These are phyloP conservation scores for Folsomia candida DNA, from an alignment of 2,888 invertebrate genomes.

Conservation along the genomic window DNA sequence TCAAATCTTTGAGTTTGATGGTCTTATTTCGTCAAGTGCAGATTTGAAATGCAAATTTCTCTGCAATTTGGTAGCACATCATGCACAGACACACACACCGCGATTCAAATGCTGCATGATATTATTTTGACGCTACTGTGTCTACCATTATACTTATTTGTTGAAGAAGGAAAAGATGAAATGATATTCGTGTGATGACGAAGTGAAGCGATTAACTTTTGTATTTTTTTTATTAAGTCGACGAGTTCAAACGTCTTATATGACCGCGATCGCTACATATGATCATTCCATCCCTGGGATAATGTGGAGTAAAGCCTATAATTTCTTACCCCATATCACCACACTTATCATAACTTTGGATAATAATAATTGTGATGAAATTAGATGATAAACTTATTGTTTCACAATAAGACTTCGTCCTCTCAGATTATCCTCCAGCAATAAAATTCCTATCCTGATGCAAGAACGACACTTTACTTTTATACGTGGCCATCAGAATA, in stretches of 20 bases:
- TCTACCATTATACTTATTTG: conserved; percentile 5
- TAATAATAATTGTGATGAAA: conserved; percentile 25
- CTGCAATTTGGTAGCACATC: background rate
- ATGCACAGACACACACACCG: background rate
- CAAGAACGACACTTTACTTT: background rate
- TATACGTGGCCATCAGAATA: too few relatives aligned
- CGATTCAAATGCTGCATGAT: background rate
- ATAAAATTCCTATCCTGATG: background rate
- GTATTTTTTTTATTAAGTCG: too few relatives aligned
- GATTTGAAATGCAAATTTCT: background rate
- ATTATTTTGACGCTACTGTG: background rate
- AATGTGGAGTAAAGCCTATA: conserved; percentile 17
- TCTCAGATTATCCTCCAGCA: background rate
- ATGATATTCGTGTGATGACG: conserved; percentile 9
- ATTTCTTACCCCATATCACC: conserved; percentile 20
- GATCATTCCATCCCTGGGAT: conserved; percentile 27
- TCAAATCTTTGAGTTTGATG: too few relatives aligned
- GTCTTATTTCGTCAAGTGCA: background rate
- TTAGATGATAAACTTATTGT: conserved; percentile 31
- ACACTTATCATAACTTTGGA: conserved; percentile 12
- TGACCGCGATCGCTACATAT: too few relatives aligned
- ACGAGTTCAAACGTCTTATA: too few relatives aligned
- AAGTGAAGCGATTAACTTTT: too few relatives aligned
- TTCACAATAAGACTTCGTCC: conserved; percentile 19
- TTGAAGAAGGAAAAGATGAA: background rate